These are phyloP conservation scores for Parascotia fuliginaria DNA, from an alignment of 2,888 invertebrate species.

Conservation along the genomic window DNA sequence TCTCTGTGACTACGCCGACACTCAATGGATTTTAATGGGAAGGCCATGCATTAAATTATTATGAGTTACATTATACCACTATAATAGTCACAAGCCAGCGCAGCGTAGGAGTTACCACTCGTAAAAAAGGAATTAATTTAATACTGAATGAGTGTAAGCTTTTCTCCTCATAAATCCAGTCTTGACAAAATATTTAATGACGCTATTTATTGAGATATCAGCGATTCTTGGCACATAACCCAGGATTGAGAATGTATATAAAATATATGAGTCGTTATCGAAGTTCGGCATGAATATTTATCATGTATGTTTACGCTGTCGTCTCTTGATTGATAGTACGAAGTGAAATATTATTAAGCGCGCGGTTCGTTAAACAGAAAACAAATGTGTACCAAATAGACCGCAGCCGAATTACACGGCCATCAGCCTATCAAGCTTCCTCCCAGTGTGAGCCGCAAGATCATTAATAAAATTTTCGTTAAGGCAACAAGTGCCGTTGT, in stretches of 20 bases:
- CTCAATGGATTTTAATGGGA: slow-evolving; percentile 78
- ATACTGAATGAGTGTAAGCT: slow-evolving; percentile 50
- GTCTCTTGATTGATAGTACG: slow-evolving; percentile 42
- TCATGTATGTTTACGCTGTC: slow-evolving; percentile 37
- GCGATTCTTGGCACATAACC: slow-evolving; percentile 40
- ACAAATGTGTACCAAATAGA: slow-evolving; percentile 55
- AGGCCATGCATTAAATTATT: slow-evolving; percentile 54
- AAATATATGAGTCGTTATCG: slow-evolving; percentile 36
- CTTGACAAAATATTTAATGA: slow-evolving; percentile 70
- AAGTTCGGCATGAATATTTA: slow-evolving; percentile 43
- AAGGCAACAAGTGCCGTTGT: slow-evolving; percentile 66
- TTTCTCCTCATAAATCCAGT: slow-evolving; percentile 54
- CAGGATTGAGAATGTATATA: slow-evolving; percentile 41
- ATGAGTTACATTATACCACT: slow-evolving; percentile 57
- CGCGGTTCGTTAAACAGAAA: slow-evolving; percentile 51
- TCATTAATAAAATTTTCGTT: slow-evolving; percentile 70
- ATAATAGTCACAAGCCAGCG: slow-evolving; percentile 47
- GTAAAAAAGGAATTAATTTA: slow-evolving; percentile 63
- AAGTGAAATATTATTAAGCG: slow-evolving; percentile 42
- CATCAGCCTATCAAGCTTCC: slow-evolving; percentile 43
- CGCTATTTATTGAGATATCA: slow-evolving; percentile 60
- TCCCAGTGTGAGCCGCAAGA: slow-evolving; percentile 42
- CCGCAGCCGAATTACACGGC: slow-evolving; percentile 58
- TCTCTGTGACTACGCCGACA: slow-evolving; percentile 57
- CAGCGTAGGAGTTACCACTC: slow-evolving; percentile 56